A percentile compares a stretch with the other conserved stretches of the same genome.
phyloP scores from a whole-genome alignment of 2,113 vertebrate species.

The Muntiacus muntjak region DNA sequence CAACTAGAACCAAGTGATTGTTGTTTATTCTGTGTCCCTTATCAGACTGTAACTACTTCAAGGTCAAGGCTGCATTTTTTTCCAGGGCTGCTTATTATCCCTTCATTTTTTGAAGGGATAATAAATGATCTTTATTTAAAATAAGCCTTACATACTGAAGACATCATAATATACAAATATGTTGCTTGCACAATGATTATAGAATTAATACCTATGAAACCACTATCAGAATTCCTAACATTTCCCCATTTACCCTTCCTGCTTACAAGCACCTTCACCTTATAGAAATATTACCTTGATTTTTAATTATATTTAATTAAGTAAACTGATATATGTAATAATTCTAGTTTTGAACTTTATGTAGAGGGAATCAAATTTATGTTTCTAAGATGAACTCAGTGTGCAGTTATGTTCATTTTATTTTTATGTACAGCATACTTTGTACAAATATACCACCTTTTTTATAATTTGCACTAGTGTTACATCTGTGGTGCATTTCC shows the following conservation, averaged over 20 bases:
- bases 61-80: neutral
- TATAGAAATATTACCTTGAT: neutral
- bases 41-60: neutral
- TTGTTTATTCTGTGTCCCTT: neutral
- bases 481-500: neutral
- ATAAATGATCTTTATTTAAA: neutral
- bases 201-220: neutral
- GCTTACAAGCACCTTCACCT: neutral
- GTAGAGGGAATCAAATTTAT: neutral
- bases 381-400: neutral
- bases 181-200: neutral
- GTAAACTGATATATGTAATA: neutral
- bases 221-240: no score
- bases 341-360: neutral
- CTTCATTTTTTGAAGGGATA: neutral
- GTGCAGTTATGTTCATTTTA: neutral
- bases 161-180: neutral
- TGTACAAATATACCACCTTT: neutral
- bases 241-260: neutral
- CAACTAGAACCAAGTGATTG: neutral
- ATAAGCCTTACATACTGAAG: neutral
- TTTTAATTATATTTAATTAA: neutral
- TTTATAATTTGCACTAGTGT: neutral
- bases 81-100: neutral
- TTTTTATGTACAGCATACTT: neutral